Evolutionary conservation across 2,888 invertebrate species (phyloP).

Genomic region (Aphelenchoides bicaudatus): DNA sequence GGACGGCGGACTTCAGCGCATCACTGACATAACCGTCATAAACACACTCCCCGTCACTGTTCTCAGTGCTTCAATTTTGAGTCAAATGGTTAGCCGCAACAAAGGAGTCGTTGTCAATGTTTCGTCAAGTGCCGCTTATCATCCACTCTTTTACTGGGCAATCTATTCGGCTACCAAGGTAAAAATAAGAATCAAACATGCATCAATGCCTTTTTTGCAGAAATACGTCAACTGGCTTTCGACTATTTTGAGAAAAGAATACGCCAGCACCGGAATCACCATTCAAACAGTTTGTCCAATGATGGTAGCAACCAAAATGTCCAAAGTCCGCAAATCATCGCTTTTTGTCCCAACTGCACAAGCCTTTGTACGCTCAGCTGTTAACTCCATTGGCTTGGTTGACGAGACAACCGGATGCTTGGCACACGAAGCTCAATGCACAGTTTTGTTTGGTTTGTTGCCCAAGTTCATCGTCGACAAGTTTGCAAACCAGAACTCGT

Average conservation of each 20-base stretch:
- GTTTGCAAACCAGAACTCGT: conserved; percentile 39
- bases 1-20: conserved; percentile 46
- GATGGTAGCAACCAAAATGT: conserved; percentile 57
- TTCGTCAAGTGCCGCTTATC: conserved; percentile 76
- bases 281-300: conserved; percentile 57
- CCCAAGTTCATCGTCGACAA: conserved; percentile 42
- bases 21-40: conserved; percentile 69
- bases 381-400: conserved; percentile 48
- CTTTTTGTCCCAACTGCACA: conserved; percentile 44
- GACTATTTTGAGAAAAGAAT: conserved; percentile 61
- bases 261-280: conserved; percentile 60
- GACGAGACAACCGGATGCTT: conserved; percentile 54
- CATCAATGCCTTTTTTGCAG: no score
- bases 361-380: conserved; percentile 41
- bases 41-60: conserved; percentile 77
- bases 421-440: conserved; percentile 43
- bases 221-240: conserved; percentile 55
- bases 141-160: conserved; percentile 68
- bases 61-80: conserved; percentile 80
- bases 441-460: conserved; percentile 22
- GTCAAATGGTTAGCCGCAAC: conserved; percentile 75
- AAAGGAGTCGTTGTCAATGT: conserved; percentile 85
- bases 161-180: conserved; percentile 82
- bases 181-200: not conserved
- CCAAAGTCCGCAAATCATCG: conserved; percentile 40